A percentile compares a stretch with the other conserved stretches of the same genome.
Evolutionary conservation across 1,140 invertebrate genomes (phyloP).

Genomic region (Microvelia longipes): DNA sequence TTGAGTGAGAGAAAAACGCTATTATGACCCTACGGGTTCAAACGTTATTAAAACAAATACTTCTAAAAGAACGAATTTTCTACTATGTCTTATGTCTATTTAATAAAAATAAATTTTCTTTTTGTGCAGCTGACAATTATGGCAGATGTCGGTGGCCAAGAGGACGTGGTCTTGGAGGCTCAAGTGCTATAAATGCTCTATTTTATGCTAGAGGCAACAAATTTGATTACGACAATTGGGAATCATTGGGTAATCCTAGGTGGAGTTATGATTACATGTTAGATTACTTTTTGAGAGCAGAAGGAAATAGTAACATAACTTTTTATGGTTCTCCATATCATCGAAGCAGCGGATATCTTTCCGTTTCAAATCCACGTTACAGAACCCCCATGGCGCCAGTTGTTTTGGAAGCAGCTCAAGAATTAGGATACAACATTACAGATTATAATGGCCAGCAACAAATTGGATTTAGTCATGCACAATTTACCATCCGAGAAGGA

Average conservation of each 20-base stretch:
- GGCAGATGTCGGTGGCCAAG: slow-evolving; percentile 8
- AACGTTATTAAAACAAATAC: too few relatives aligned
- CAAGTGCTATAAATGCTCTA: slow-evolving; percentile 44
- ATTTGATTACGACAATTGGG: slow-evolving; percentile 42
- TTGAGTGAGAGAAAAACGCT: too few relatives aligned
- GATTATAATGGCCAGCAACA: slow-evolving; percentile 28
- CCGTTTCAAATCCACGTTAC: not conserved
- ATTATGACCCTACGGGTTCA: too few relatives aligned
- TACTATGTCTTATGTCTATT: too few relatives aligned
- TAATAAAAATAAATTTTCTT: too few relatives aligned
- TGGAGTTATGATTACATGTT: slow-evolving; percentile 39
- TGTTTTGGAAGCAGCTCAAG: slow-evolving; percentile 9
- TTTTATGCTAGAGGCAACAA: slow-evolving; percentile 42
- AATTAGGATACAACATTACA: slow-evolving; percentile 32
- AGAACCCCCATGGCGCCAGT: not conserved
- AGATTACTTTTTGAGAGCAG: slow-evolving; percentile 31
- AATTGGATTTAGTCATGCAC: slow-evolving; percentile 27
- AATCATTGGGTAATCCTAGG: slow-evolving; percentile 28
- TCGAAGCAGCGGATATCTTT: not conserved
- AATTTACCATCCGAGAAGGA: slow-evolving; percentile 43
- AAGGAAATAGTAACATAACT: slow-evolving; percentile 16
- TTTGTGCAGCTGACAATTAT: slow-evolving; percentile 1
- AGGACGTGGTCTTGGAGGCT: slow-evolving; percentile 43
- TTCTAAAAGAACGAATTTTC: too few relatives aligned
- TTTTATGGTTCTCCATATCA: not conserved